Evolutionary conservation across 53 echinoderm and acorn worm species (phyloP).

Genomic region (Zoroaster sp.): DNA sequence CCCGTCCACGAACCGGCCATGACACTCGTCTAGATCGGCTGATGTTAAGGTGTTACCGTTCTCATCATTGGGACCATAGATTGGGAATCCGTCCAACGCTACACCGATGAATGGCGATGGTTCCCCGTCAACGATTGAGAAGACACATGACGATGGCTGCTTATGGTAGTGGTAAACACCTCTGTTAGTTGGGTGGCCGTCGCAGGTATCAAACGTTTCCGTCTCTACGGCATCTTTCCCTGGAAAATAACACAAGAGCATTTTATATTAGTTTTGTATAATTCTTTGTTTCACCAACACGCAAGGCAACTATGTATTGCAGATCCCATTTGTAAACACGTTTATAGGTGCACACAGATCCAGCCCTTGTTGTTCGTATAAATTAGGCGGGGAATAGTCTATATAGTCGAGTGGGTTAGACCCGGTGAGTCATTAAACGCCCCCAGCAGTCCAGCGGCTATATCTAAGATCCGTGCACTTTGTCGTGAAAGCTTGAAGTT

Average conservation of each 20-base stretch:
- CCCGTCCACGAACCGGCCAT: constrained; percentile 72
- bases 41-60: constrained; percentile 64
- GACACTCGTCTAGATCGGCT: constrained; percentile 80
- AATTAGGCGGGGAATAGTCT: no score
- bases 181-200: constrained; percentile 65
- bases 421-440: no score
- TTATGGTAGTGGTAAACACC: constrained; percentile 86
- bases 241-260: neutral
- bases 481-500: no score
- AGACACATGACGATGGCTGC: constrained; percentile 63
- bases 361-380: no score
- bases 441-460: no score
- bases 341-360: no score
- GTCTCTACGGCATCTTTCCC: constrained; percentile 70
- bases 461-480: no score
- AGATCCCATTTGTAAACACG: no score
- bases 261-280: no score
- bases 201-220: constrained; percentile 74
- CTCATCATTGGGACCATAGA: constrained; percentile 88
- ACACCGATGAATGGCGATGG: constrained; percentile 77
- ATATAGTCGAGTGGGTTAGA: no score
- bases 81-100: constrained; percentile 84
- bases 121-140: constrained; percentile 19
- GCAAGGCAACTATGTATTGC: neutral
- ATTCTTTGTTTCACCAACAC: no score